A percentile compares a stretch with the other conserved stretches of the same genome.
Evolutionary conservation across 2,888 invertebrate genomes (phyloP).

Genomic region (Chorisops tibialis): DNA sequence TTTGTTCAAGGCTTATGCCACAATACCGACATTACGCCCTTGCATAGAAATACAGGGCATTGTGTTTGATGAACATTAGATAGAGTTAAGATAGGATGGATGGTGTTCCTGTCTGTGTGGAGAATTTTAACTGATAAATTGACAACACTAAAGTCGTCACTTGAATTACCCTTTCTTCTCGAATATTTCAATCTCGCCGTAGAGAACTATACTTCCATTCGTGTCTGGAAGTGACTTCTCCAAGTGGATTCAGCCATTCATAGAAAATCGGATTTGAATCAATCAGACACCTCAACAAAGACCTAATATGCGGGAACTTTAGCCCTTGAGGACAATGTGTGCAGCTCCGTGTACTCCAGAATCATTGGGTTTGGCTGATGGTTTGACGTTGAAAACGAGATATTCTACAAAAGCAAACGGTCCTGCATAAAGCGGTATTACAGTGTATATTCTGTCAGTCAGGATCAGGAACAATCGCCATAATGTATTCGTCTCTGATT

Average conservation of each 20-base stretch:
- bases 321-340: slow-evolving; percentile 17
- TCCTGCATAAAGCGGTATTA: not conserved
- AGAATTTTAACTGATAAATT: slow-evolving; percentile 29
- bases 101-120: no score
- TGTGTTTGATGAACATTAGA: no score
- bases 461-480: slow-evolving; percentile 22
- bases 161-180: no score
- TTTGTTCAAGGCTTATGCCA: not conserved
- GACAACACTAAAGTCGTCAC: no score
- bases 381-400: not conserved
- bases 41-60: no score
- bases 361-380: slow-evolving; percentile 9
- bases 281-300: slow-evolving; percentile 24
- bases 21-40: no score
- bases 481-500: slow-evolving; percentile 30
- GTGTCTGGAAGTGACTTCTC: slow-evolving; percentile 12
- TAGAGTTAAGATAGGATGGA: no score
- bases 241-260: slow-evolving; percentile 20
- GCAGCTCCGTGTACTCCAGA: not conserved
- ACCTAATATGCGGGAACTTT: slow-evolving; percentile 21
- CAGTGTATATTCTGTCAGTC: slow-evolving; percentile 17
- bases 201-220: no score
- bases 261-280: slow-evolving; percentile 27
- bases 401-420: not conserved
- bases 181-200: no score